Percentiles rank a stretch among this genome's conserved stretches.
These are phyloP conservation scores for Phyto melanocephala DNA, from an alignment of 2,888 invertebrate species.

Conservation along the genomic window DNA sequence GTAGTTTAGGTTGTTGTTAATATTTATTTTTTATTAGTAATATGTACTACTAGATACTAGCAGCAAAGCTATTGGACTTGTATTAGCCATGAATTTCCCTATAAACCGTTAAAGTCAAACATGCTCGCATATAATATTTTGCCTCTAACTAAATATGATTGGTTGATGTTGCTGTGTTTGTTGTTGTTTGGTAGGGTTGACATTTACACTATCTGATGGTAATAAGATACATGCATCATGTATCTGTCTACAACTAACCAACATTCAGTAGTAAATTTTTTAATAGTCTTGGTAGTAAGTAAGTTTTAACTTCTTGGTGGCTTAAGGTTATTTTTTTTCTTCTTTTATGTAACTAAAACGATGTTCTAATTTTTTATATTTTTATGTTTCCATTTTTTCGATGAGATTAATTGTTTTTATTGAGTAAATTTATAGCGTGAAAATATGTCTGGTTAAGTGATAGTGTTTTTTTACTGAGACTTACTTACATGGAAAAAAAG, in stretches of 20 bases:
- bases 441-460: constrained; percentile 55
- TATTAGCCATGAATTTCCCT: constrained; percentile 51
- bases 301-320: constrained; percentile 28
- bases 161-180: neutral
- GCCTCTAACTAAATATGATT: constrained; percentile 39
- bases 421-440: constrained; percentile 62
- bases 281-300: neutral
- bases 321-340: constrained; percentile 7
- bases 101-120: constrained; percentile 58
- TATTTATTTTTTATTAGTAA: too few species aligned
- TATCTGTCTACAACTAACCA: constrained; percentile 28
- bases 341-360: neutral
- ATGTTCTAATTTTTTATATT: constrained; percentile 42
- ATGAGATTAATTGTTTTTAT: constrained; percentile 11
- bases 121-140: constrained; percentile 42
- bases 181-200: constrained; percentile 34
- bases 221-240: constrained; percentile 57
- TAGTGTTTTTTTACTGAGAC: neutral
- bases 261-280: constrained; percentile 28
- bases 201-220: constrained; percentile 61
- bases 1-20: neutral
- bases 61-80: neutral
- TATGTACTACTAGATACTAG: neutral
- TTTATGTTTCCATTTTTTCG: constrained; percentile 6
- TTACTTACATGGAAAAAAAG: constrained; percentile 5